Conservation (phyloP, 2,888 invertebrate species). For the Eupithecia centaureata region DNA sequence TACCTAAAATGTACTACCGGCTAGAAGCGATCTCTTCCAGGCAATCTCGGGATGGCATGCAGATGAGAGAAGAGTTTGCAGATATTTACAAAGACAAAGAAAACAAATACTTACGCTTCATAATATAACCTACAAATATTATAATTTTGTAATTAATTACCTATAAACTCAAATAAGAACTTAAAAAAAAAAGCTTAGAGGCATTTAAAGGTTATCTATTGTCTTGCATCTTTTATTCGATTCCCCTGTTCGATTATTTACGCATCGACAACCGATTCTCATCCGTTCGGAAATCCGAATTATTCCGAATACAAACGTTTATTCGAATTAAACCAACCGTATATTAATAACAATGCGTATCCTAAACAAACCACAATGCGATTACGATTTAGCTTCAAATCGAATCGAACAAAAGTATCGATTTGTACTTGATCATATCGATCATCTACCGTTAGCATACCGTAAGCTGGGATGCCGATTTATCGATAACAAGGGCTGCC, state of each 20-base stretch:
- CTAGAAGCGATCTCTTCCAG: no score
- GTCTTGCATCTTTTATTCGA: constrained; percentile 15
- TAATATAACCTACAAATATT: no score
- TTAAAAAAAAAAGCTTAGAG: not conserved
- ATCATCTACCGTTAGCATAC: constrained; percentile 77
- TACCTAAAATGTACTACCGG: no score
- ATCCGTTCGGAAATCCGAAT: constrained; percentile 45
- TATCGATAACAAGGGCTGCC: constrained; percentile 61
- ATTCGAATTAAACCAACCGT: constrained; percentile 58
- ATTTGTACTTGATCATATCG: constrained; percentile 63
- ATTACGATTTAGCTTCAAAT: constrained; percentile 71
- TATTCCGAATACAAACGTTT: constrained; percentile 44
- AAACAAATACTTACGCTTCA: no score
- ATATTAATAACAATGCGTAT: constrained; percentile 55
- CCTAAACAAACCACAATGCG: constrained; percentile 63
- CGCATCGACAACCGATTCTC: constrained; percentile 37
- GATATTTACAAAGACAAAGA: no score
- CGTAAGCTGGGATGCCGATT: constrained; percentile 71
- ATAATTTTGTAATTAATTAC: no score
- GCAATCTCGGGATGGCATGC: no score
- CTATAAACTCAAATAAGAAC: no score
- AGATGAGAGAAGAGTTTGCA: no score
- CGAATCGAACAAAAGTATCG: constrained; percentile 53
- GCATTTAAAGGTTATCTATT: not conserved
- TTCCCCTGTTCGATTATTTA: constrained; percentile 21